Base-by-base conservation (phyloP, 2,797 vertebrate species). In the Arrhamphus sclerolepis region DNA sequence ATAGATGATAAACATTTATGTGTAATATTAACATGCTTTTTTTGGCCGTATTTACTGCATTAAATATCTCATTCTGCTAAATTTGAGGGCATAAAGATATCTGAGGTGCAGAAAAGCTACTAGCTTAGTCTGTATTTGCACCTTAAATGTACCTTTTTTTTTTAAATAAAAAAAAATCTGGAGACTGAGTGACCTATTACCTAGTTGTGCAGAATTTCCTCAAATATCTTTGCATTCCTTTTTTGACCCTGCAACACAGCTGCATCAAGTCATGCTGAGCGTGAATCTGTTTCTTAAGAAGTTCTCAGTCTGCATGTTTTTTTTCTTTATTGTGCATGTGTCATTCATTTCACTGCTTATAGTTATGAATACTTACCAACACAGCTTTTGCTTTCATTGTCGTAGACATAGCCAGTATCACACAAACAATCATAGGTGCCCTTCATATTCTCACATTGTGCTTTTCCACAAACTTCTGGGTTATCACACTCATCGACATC, bases 361-460 rank as follows among this genome's bases (percentile, higher is more conserved):
- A 16, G 16, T 39, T 24, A 5, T 6, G 14, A 22, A 55, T 31
- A 69, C 92, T 89, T 84, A 99, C 98, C 98, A 55, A 82, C 73
- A 61, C 98, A 99, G 77, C 89, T 91, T 79, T 94, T 95, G 67
- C 86, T 94, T 68, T 88, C 60, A 0, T 93, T 85, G 71, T 95
- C 84, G 0, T 95, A 99, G 1, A 83, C 58, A 34, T 93, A 98
- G 52, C 98, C 98, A 0, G 66, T 24, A 1, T 95, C 92, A 0
- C 98, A 99, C 68, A 93, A 62, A 79, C 98, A 99, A n/a, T 93
- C 83, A 0, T 94, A 95, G 1, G 91, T 87, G 48, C 96, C 97
- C 0, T 90, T 56, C 17, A 90, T 84, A 79, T 99, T 99, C 66
- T 80, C 81, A 84, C 98, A 99, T 0, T 0, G 86, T 0, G 96